phyloP scores from a whole-genome alignment of 2,888 invertebrate species.

The Pocota personata region DNA sequence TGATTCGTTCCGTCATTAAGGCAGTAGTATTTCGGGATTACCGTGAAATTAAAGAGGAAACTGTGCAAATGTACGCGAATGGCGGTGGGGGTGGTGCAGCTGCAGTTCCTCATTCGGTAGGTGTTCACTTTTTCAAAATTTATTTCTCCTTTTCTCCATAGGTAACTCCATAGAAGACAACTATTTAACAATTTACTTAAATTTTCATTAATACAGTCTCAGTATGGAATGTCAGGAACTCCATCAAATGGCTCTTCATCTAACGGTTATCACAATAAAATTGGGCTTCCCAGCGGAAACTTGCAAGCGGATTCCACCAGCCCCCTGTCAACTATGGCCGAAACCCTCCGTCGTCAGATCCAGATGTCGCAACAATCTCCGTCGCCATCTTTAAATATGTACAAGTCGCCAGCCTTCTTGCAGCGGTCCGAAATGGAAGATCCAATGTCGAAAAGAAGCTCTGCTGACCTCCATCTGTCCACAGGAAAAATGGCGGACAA shows the following conservation, averaged over 20 bases:
- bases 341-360: constrained; percentile 80
- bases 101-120: constrained; percentile 74
- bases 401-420: constrained; percentile 81
- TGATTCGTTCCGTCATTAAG: constrained; percentile 95
- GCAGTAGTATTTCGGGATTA: constrained; percentile 96
- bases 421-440: constrained; percentile 81
- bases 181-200: background rate
- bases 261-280: constrained; percentile 79
- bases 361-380: constrained; percentile 80
- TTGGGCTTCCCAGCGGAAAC: constrained; percentile 72
- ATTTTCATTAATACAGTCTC: constrained; percentile 62
- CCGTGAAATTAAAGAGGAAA: constrained; percentile 91
- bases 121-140: constrained; percentile 24
- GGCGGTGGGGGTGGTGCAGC: constrained; percentile 76
- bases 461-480: constrained; percentile 77
- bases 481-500: constrained; percentile 78
- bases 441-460: constrained; percentile 79
- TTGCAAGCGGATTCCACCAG: constrained; percentile 78
- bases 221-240: constrained; percentile 76
- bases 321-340: constrained; percentile 80
- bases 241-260: constrained; percentile 76
- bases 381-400: constrained; percentile 80
- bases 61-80: constrained; percentile 83
- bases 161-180: too few species aligned
- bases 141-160: background rate